These are phyloP conservation scores for Lamellibrachia columna DNA, from an alignment of 2,888 invertebrate genomes.

Conservation along the genomic window DNA sequence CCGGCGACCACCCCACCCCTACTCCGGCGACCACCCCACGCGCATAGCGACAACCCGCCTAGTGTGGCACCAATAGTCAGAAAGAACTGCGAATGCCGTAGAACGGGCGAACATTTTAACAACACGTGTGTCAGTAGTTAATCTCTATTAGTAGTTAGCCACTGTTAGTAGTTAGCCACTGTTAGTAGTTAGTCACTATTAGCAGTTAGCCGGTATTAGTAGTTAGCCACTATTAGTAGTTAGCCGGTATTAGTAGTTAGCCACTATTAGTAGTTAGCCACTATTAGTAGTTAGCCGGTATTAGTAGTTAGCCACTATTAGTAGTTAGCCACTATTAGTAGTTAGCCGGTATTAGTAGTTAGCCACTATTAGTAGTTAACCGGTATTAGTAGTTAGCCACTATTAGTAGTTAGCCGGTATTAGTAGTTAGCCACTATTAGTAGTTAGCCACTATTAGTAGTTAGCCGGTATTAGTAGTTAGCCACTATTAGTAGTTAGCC, in stretches of 20 bases:
- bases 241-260: too few species aligned
- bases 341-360: too few species aligned
- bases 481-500: too few species aligned
- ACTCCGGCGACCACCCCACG: background rate
- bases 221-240: too few species aligned
- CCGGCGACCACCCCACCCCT: background rate
- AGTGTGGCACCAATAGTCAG: background rate
- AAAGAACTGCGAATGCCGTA: background rate
- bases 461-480: too few species aligned
- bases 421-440: background rate
- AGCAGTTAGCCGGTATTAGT: too few species aligned
- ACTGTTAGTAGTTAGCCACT: background rate
- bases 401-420: background rate
- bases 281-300: too few species aligned
- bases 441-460: too few species aligned
- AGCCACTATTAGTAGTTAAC: too few species aligned
- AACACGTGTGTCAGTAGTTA: background rate
- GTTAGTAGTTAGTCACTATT: background rate
- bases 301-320: too few species aligned
- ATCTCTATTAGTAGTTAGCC: background rate
- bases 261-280: too few species aligned
- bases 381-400: background rate
- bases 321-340: too few species aligned
- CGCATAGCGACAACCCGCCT: background rate
- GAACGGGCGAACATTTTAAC: background rate